A percentile compares a stretch with the other conserved stretches of the same genome.
phyloP scores from a whole-genome alignment of 2,888 invertebrate species.

The Globia sparganii region DNA sequence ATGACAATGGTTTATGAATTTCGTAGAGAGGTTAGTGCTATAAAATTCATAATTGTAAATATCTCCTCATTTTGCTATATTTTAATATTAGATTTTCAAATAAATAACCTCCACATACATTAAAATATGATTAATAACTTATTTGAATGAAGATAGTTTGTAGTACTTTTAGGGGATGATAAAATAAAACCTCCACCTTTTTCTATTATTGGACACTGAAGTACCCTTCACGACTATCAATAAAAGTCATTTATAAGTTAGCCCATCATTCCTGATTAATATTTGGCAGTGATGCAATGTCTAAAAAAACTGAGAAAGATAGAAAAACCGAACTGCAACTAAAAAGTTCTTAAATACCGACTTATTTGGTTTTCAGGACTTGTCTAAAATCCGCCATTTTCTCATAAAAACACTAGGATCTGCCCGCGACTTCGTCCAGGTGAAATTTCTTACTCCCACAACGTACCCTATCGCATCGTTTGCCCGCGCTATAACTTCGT shows the following conservation, averaged over 20 bases:
- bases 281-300: background rate
- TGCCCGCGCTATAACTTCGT: background rate
- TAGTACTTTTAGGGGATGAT: background rate
- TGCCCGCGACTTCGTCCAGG: too few species aligned
- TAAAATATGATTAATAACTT: background rate
- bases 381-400: background rate
- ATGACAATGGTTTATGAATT: conserved; percentile 6
- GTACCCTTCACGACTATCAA: background rate
- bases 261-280: background rate
- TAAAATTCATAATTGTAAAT: conserved; percentile 38
- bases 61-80: background rate
- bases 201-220: background rate
- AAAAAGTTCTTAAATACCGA: background rate
- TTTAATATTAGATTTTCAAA: background rate
- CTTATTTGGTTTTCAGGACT: background rate
- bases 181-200: background rate
- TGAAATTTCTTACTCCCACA: background rate
- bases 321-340: too few species aligned
- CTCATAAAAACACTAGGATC: background rate
- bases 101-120: background rate
- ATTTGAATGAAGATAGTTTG: background rate
- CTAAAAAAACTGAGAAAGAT: background rate
- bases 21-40: conserved; percentile 68
- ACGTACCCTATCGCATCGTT: background rate
- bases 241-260: background rate